Percentiles rank a stretch among this genome's conserved stretches.
Evolutionary conservation across 2,888 invertebrate species (phyloP).

Genomic region (Drosophila infuscata): DNA sequence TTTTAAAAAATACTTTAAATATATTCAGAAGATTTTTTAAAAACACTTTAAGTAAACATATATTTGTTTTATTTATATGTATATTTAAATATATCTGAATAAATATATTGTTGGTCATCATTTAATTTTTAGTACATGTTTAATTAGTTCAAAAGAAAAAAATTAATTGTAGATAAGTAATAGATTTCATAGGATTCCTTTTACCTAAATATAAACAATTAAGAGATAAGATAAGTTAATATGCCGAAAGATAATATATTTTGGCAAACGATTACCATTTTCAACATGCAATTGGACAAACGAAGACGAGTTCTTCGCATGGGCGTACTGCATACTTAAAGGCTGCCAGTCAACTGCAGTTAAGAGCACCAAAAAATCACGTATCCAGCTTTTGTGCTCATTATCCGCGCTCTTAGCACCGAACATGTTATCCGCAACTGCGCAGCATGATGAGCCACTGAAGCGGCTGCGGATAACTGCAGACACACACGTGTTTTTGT

Average conservation of each 20-base stretch:
- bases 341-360: neutral
- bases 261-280: neutral
- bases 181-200: neutral
- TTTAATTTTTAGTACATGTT: too few relatives aligned
- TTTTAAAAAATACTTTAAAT: neutral
- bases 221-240: neutral
- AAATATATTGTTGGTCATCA: neutral
- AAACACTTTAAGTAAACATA: neutral
- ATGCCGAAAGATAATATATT: constrained; percentile 31
- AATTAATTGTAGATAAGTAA: neutral
- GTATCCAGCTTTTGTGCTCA: constrained; percentile 36
- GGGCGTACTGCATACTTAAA: neutral
- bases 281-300: neutral
- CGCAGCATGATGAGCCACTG: constrained; percentile 30
- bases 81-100: neutral
- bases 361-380: constrained; percentile 35
- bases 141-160: too few relatives aligned
- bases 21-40: neutral
- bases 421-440: constrained; percentile 53
- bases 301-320: neutral
- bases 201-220: neutral
- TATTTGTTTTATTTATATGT: neutral
- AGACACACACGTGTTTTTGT: constrained; percentile 77
- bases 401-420: constrained; percentile 18
- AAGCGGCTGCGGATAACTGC: constrained; percentile 58